These are phyloP conservation scores for Argynnis bischoffii DNA, from an alignment of 2,888 invertebrate genomes.

Conservation along the genomic window DNA sequence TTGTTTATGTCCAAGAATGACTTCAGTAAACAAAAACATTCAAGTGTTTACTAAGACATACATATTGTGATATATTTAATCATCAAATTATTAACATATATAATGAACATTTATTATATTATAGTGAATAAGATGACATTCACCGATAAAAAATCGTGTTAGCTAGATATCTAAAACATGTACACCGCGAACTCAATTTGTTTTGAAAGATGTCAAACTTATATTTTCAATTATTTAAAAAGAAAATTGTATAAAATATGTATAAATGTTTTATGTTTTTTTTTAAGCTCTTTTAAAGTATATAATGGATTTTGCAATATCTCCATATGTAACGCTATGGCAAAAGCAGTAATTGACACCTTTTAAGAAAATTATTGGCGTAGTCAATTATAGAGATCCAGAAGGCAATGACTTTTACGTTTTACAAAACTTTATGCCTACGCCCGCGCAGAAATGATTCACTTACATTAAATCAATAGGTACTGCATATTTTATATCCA, in stretches of 20 bases:
- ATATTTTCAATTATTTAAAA: too few relatives aligned
- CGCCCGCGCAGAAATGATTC: conserved; percentile 2
- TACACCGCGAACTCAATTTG: too few relatives aligned
- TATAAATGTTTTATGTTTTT: too few relatives aligned
- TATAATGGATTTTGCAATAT: too few relatives aligned
- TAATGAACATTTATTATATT: too few relatives aligned
- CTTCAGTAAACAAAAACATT: neutral
- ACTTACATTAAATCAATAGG: conserved; percentile 5
- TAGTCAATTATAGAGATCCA: conserved; percentile 20
- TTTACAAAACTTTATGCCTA: conserved; percentile 15
- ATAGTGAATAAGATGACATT: too few relatives aligned
- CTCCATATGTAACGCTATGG: too few relatives aligned
- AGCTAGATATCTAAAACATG: too few relatives aligned
- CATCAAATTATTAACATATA: neutral
- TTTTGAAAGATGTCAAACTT: too few relatives aligned
- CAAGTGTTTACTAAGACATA: neutral
- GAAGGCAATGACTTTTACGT: conserved; percentile 17
- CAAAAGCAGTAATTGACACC: conserved; percentile 8
- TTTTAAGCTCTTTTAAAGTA: too few relatives aligned
- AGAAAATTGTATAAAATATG: too few relatives aligned
- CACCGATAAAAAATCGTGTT: too few relatives aligned
- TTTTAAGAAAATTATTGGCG: conserved; percentile 12
- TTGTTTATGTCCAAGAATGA: neutral
- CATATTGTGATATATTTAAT: neutral
- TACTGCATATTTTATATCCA: conserved; percentile 5